Base-by-base conservation (phyloP, 2,888 invertebrate genomes). In the Archips xylosteana region DNA sequence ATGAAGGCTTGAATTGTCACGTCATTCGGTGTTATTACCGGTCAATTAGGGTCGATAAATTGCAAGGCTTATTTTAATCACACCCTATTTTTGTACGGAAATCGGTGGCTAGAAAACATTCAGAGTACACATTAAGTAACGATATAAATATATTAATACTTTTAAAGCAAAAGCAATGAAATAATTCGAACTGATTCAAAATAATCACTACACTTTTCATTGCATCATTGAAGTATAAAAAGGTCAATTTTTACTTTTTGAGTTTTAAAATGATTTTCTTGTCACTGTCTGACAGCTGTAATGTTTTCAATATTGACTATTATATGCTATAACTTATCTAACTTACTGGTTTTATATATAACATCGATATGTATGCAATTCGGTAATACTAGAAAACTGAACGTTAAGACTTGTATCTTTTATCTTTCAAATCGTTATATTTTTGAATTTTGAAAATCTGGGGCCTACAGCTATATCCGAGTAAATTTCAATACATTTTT, bases 351-450 rank as follows among this genome's bases (percentile, higher is more conserved):
- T 85, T 23, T 89, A 91, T 92, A 89, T 91, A 89, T 90, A 93
- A 94, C 94, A 92, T 91, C 94, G 94, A 94, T 94, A 94, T 94
- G 94, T 94, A 93, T 94, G 91, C 85, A 85, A 85, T 87, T 91
- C 88, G 91, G 92, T 92, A 90, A 86, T 87, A 85, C 91, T 92
- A 92, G 88, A 91, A 39, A 39, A 89, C 89, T 89, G 90, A 87
- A 88, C 83, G 81, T 81, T 81, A 81, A 83, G 79, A 81, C 79
- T 80, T 80, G 77, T 81, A 78, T 83, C 82, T 62, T 70, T 65
- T 85, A 82, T 78, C 81, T 79, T 85, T 80, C 80, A 82, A 88
- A 87, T 79, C 76, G 78, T 74, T 76, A 75, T 75, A 75, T 73
- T 77, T 76, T 75, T 76, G 82, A 81, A 83, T 86, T 81, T 79